Evolutionary conservation across 2,113 vertebrate species (phyloP).

Genomic region (Forbesichthys papilliferus): DNA sequence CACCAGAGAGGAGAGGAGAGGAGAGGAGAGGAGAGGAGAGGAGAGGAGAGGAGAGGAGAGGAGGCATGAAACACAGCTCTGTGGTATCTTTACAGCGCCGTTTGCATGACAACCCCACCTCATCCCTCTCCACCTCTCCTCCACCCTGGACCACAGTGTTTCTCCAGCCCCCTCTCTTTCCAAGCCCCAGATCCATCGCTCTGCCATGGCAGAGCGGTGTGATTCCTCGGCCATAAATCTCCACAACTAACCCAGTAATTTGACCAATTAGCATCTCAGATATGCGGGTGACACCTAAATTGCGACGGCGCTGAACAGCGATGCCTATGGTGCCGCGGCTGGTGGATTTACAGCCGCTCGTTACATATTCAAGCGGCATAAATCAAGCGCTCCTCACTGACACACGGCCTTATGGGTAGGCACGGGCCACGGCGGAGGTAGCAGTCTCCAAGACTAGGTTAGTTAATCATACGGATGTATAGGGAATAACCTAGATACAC

Average conservation of each 20-base stretch:
- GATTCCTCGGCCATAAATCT: conserved; percentile 83
- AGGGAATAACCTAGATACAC: conserved; percentile 83
- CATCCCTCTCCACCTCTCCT: background rate
- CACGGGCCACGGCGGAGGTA: conserved; percentile 73
- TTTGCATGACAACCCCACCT: no score
- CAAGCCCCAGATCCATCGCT: conserved; percentile 14
- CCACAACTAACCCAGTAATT: conserved; percentile 79
- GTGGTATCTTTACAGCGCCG: no score
- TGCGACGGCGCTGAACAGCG: conserved; percentile 69
- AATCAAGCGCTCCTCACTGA: conserved; percentile 87
- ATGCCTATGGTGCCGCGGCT: conserved; percentile 78
- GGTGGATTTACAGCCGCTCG: conserved; percentile 89
- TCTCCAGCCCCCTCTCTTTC: background rate
- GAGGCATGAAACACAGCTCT: background rate
- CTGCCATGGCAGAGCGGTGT: conserved; percentile 39
- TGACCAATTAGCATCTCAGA: conserved; percentile 89
- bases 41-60: background rate
- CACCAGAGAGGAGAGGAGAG: background rate
- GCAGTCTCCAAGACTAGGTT: conserved; percentile 52
- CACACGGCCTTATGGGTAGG: conserved; percentile 86
- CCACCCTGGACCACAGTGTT: conserved; percentile 19
- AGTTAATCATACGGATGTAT: conserved; percentile 74
- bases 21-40: conserved; percentile 2
- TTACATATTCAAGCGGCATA: conserved; percentile 93
- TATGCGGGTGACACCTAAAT: conserved; percentile 80